Evolutionary conservation across 2,113 vertebrate species (phyloP).

Genomic region (Noturus placidus): DNA sequence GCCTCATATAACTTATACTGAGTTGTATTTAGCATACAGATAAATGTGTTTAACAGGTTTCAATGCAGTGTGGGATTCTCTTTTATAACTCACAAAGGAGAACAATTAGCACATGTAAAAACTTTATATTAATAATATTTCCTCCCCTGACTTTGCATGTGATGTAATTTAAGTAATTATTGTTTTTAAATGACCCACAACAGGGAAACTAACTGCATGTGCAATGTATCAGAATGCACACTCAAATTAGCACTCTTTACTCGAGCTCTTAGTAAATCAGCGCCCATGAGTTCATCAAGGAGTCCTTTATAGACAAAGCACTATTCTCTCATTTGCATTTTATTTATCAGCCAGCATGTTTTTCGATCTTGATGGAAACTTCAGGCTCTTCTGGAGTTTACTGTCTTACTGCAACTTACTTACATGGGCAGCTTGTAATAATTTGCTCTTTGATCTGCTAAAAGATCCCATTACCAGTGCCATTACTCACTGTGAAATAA

Average conservation of each 20-base stretch:
- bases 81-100: too few relatives aligned
- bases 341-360: conserved; percentile 9
- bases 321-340: conserved; percentile 8
- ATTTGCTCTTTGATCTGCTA: conserved; percentile 40
- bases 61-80: too few relatives aligned
- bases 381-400: conserved; percentile 42
- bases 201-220: background rate
- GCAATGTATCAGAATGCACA: background rate
- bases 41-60: background rate
- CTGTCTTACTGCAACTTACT: conserved; percentile 30
- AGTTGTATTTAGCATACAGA: background rate
- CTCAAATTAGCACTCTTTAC: background rate
- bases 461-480: conserved; percentile 42
- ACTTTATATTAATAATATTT: background rate
- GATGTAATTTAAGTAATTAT: background rate
- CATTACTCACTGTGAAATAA: conserved; percentile 51
- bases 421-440: conserved; percentile 43
- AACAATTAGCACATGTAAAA: background rate
- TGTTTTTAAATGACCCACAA: background rate
- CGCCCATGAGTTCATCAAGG: background rate
- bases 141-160: background rate
- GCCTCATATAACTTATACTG: background rate
- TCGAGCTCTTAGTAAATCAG: background rate
- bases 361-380: conserved; percentile 18
- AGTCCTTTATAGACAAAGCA: background rate